Percentiles rank a stretch among this genome's conserved stretches.
Conservation (phyloP, 2,888 invertebrate species). For the Cataglyphis altisquamis region DNA sequence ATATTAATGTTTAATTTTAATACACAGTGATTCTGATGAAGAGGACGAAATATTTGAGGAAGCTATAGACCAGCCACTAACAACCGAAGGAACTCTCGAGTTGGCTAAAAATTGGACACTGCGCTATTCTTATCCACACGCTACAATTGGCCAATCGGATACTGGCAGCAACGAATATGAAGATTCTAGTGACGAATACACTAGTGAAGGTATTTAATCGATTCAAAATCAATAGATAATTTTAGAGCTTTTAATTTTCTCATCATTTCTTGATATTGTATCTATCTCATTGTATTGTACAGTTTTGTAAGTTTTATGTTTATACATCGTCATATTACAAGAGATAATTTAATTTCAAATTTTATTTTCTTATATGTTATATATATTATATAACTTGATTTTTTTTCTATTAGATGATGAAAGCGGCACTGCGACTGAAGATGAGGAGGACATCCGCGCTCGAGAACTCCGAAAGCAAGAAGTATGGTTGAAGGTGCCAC, state of each 20-base stretch:
- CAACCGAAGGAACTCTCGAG: conserved; percentile 90
- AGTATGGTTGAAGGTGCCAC: conserved; percentile 89
- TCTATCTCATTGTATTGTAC: neutral
- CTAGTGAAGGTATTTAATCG: conserved; percentile 82
- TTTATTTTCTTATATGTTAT: neutral
- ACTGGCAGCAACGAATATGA: conserved; percentile 87
- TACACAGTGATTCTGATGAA: conserved; percentile 88
- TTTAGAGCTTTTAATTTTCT: neutral
- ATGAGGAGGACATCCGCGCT: conserved; percentile 90
- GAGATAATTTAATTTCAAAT: neutral
- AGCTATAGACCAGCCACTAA: conserved; percentile 89
- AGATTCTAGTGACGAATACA: conserved; percentile 86
- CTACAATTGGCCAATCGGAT: conserved; percentile 82
- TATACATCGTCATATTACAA: no score
- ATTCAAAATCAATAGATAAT: neutral
- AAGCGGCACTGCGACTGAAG: conserved; percentile 91
- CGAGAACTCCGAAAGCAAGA: conserved; percentile 90
- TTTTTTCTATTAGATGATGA: conserved; percentile 87
- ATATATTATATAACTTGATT: conserved; percentile 43
- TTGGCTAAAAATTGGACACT: conserved; percentile 91
- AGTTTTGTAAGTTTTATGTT: no score
- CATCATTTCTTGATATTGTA: neutral
- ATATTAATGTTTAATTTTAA: conserved; percentile 26
- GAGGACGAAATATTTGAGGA: conserved; percentile 91
- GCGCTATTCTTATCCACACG: conserved; percentile 86